Conservation (phyloP, 2,113 vertebrate genomes). For the Cervus canadensis region DNA sequence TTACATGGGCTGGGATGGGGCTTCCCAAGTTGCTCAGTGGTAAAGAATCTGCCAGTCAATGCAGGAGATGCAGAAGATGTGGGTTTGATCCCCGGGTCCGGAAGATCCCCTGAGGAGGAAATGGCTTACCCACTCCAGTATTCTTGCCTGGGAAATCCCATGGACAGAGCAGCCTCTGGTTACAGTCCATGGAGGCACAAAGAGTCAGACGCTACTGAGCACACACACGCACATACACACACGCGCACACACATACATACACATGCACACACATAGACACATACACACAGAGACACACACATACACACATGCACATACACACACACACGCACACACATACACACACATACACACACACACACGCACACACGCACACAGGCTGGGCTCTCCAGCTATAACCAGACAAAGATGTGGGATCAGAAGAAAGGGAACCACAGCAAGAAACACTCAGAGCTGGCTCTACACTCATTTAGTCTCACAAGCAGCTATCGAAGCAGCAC, state of each 20-base stretch:
- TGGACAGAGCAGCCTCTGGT: not conserved
- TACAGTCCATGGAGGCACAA: not conserved
- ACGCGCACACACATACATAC: no score
- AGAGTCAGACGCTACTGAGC: not conserved
- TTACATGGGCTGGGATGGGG: rapidly evolving
- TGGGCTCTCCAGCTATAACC: not conserved
- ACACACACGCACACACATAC: rapidly evolving
- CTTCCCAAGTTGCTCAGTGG: not conserved
- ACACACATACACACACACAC: no score
- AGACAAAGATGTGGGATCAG: not conserved
- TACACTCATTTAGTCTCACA: not conserved
- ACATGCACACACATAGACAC: no score
- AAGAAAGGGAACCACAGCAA: not conserved
- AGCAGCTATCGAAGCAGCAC: not conserved
- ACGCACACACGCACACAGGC: not conserved
- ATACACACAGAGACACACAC: no score
- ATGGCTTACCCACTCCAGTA: not conserved
- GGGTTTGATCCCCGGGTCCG: not conserved
- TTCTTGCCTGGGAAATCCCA: not conserved
- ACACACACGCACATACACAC: rapidly evolving
- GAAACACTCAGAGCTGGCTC: not conserved
- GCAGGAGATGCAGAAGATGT: not conserved
- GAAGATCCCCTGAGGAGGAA: not conserved
- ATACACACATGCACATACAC: no score
- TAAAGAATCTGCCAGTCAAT: not conserved